phyloP scores from a whole-genome alignment of 2,888 invertebrate species.

The Agrotis segetum region DNA sequence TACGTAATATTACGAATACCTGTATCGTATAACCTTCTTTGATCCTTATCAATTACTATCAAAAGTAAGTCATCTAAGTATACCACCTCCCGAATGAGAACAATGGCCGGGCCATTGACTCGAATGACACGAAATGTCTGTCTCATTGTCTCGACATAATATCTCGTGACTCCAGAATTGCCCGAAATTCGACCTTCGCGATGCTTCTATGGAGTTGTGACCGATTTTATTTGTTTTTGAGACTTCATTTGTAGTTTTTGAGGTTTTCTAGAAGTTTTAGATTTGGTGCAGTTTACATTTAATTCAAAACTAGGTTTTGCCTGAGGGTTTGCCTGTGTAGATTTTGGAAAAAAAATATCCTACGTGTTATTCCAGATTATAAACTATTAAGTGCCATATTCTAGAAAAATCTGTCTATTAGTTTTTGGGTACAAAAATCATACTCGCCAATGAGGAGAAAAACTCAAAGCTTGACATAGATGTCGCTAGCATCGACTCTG shows the following conservation, averaged over 20 bases:
- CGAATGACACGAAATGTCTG: slow-evolving; percentile 5
- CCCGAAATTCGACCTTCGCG: slow-evolving; percentile 30
- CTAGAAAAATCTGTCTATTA: too few species aligned
- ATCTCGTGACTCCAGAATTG: slow-evolving; percentile 34
- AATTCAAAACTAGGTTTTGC: too few species aligned
- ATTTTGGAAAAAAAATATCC: too few species aligned
- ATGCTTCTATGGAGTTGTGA: slow-evolving; percentile 10
- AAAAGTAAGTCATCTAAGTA: slow-evolving; percentile 42
- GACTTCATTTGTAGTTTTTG: background rate
- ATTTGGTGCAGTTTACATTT: background rate
- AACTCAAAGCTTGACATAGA: too few species aligned
- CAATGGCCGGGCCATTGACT: slow-evolving; percentile 48
- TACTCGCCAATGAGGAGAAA: too few species aligned
- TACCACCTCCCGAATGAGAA: slow-evolving; percentile 27
- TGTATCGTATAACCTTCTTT: background rate
- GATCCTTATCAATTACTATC: slow-evolving; percentile 39
- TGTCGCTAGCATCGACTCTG: too few species aligned
- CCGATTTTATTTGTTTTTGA: slow-evolving; percentile 10
- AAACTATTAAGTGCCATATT: too few species aligned
- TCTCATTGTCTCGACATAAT: slow-evolving; percentile 28
- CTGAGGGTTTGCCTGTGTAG: too few species aligned
- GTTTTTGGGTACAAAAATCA: too few species aligned
- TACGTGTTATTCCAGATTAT: too few species aligned
- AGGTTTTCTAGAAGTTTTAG: background rate
- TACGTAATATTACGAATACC: too few species aligned